phyloP scores from a whole-genome alignment of 2,797 vertebrate species.

The Synanceia verrucosa region DNA sequence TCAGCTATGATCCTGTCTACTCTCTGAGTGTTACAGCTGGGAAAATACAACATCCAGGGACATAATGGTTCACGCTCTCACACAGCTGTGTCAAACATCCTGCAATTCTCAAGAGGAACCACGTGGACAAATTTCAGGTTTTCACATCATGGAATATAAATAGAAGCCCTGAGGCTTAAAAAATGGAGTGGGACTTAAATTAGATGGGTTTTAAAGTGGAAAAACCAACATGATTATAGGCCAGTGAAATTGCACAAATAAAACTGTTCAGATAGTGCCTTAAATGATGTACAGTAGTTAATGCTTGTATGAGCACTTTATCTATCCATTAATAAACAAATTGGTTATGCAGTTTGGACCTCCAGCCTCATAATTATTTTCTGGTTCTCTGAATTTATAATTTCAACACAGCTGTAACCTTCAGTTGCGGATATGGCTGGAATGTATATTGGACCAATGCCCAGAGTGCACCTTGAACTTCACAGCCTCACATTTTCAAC shows the following conservation, averaged over 20 bases:
- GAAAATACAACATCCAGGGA: conserved; percentile 53
- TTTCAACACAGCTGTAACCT: conserved; percentile 57
- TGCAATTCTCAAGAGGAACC: conserved; percentile 44
- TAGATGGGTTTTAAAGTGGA: conserved; percentile 34
- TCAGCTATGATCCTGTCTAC: conserved; percentile 42
- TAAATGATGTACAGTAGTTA: conserved; percentile 34
- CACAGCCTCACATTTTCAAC: conserved; percentile 37
- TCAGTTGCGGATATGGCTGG: conserved; percentile 68
- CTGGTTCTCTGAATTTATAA: conserved; percentile 41
- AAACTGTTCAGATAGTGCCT: background rate
- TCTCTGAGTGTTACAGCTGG: conserved; percentile 64
- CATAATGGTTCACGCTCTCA: conserved; percentile 49
- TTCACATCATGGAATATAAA: conserved; percentile 55
- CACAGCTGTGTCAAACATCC: conserved; percentile 65
- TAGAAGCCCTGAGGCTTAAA: conserved; percentile 21
- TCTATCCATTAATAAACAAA: conserved; percentile 25
- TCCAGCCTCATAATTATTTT: conserved; percentile 30
- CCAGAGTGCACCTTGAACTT: conserved; percentile 65
- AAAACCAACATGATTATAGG: conserved; percentile 30
- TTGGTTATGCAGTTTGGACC: conserved; percentile 37
- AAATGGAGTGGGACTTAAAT: conserved; percentile 29
- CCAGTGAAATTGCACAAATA: conserved; percentile 18
- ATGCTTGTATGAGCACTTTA: conserved; percentile 29
- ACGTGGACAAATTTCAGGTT: conserved; percentile 42
- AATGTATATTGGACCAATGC: conserved; percentile 67